Conservation (phyloP, 2,797 vertebrate genomes). For the Kryptolebias ocellatus region DNA sequence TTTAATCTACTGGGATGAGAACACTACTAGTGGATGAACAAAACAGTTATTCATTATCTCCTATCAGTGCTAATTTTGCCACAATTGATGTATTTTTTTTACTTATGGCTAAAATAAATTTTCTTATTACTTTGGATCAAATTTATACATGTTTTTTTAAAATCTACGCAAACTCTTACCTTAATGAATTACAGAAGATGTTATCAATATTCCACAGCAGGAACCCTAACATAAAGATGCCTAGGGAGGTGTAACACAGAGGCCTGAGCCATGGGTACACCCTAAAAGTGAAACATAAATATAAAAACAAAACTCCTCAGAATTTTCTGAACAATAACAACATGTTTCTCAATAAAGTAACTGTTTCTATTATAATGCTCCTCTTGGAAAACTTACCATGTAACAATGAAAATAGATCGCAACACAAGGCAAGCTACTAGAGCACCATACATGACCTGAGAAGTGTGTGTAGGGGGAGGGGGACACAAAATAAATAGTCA, state of each 20-base stretch:
- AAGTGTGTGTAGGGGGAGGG: too few relatives aligned
- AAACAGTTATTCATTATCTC: too few relatives aligned
- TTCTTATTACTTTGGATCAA: neutral
- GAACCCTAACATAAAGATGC: constrained; percentile 93
- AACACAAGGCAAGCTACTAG: constrained; percentile 92
- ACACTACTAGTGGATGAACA: too few relatives aligned
- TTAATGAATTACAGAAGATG: constrained; percentile 91
- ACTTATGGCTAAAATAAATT: neutral
- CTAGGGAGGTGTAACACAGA: constrained; percentile 91
- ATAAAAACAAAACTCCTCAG: constrained; percentile 1
- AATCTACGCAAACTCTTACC: constrained; percentile 77
- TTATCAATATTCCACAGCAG: constrained; percentile 98
- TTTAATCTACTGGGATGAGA: too few relatives aligned
- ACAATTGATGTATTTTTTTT: too few relatives aligned
- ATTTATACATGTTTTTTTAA: neutral
- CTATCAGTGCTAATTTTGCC: too few relatives aligned
- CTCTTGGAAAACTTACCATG: constrained; percentile 86
- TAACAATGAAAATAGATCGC: constrained; percentile 94
- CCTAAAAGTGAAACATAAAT: constrained; percentile 74
- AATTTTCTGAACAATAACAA: too few relatives aligned
- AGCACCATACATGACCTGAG: constrained; percentile 94
- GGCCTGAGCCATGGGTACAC: constrained; percentile 95
- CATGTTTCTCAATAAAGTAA: neutral
- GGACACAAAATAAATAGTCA: too few relatives aligned
- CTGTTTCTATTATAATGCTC: neutral